Conservation (phyloP, 2,113 vertebrate species). For the Nothobranchius furzeri region DNA sequence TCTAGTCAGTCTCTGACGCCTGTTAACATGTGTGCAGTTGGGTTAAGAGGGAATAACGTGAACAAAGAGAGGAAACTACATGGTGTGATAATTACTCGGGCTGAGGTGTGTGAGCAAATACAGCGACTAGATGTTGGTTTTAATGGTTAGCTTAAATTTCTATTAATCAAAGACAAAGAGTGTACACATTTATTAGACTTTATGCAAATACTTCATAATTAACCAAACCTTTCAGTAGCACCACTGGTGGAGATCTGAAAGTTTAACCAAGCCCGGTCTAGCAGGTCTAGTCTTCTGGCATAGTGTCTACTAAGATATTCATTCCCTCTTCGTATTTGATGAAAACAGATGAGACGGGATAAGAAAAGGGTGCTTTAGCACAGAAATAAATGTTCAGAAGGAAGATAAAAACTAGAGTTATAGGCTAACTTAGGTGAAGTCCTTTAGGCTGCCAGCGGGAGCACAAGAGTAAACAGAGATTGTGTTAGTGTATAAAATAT, state of each 20-base stretch:
- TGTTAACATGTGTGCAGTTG: slow-evolving; percentile 18
- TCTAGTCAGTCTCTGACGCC: slow-evolving; percentile 30
- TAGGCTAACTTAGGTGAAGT: slow-evolving; percentile 29
- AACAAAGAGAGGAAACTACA: slow-evolving; percentile 26
- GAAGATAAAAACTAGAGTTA: slow-evolving; percentile 31
- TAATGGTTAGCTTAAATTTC: no score
- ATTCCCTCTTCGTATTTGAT: slow-evolving; percentile 64
- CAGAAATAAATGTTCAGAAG: slow-evolving; percentile 38
- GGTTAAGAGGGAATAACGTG: slow-evolving; percentile 26
- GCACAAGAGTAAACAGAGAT: slow-evolving; percentile 4
- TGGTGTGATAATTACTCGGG: background rate
- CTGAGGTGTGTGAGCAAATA: slow-evolving; percentile 14
- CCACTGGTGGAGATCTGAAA: slow-evolving; percentile 44
- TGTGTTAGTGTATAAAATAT: slow-evolving; percentile 5
- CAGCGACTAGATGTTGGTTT: no score
- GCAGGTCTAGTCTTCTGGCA: slow-evolving; percentile 36
- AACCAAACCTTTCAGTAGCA: slow-evolving; percentile 2
- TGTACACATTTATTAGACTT: background rate
- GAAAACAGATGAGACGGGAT: slow-evolving; percentile 40
- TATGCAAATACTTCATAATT: background rate
- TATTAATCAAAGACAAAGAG: no score
- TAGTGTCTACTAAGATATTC: slow-evolving; percentile 34
- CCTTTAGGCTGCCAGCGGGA: slow-evolving; percentile 21
- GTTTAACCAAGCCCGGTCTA: slow-evolving; percentile 54
- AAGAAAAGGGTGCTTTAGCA: slow-evolving; percentile 24